Evolutionary conservation across 2,113 vertebrate genomes (phyloP), one percentile per base, ranked within the genome.

Genomic region (Opisthocomus hoazin): DNA sequence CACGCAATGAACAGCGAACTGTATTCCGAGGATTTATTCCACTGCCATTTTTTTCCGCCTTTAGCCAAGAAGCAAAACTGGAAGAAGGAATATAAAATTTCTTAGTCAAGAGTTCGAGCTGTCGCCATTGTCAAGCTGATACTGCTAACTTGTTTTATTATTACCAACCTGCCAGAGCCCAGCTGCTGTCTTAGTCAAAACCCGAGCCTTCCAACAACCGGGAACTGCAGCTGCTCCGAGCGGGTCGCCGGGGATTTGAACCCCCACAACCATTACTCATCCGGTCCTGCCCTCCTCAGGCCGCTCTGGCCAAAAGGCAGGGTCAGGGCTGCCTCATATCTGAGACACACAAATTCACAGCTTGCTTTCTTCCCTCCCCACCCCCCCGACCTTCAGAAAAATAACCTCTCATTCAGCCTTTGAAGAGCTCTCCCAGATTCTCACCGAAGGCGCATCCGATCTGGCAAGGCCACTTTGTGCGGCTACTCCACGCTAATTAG

Each of bases 191-290:
- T 91, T 94, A 88, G 61, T 88, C 69, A 74, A 86, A 95, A 97
- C 74, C 93, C 87, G 54, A 70, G 84, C 88, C 90, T 93, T 89
- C 94, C 92, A 89, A 82, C 53, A 84, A 91, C 75, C 94, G 86
- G 94, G 91, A 90, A 79, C n/a, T 94, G 84, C 97, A 95, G 98
- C 95, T 96, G 97, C 45, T 90, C 37, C 21, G 79, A 95, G 84
- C 19, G 65, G 51, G 56, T 46, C 89, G 1, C 85, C 90, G 64
- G 97, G 90, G 94, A 94, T 37, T 79, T 64, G 64, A 93, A 90
- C 87, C n/a, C 84, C 79, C 80, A 80, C 79, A 77, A 88, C 91
- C 94, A 94, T 96, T 80, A 95, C 96, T 97, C 97, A 96, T 97
- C 83, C 27, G 83, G 92, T 90, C 97, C 95, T 94, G 95, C 96